A percentile compares a stretch with the other conserved stretches of the same genome.
Conservation (phyloP, 2,888 invertebrate genomes). For the Muscina levida region DNA sequence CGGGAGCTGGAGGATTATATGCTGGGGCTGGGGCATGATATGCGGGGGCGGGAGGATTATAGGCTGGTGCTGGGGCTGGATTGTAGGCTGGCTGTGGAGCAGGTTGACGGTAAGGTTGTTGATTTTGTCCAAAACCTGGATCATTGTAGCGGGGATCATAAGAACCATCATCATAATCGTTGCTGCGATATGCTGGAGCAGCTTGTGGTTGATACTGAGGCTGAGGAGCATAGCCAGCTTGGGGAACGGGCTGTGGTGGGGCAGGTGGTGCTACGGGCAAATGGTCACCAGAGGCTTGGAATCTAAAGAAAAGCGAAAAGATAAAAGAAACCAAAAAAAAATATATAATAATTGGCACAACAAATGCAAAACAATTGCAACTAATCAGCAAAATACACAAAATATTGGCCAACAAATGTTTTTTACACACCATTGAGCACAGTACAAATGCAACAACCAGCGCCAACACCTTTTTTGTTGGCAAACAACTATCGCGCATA, state of each 20-base stretch:
- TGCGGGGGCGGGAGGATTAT: slow-evolving; percentile 73
- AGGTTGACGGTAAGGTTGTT: slow-evolving; percentile 77
- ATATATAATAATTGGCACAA: neutral
- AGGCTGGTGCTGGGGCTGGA: slow-evolving; percentile 77
- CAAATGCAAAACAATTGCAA: too few species aligned
- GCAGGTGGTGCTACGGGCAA: slow-evolving; percentile 85
- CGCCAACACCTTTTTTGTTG: too few species aligned
- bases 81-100: slow-evolving; percentile 79
- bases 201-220: slow-evolving; percentile 80
- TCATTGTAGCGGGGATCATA: slow-evolving; percentile 80
- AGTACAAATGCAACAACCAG: too few species aligned
- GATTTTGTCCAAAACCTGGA: slow-evolving; percentile 76
- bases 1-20: slow-evolving; percentile 77
- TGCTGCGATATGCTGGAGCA: slow-evolving; percentile 77
- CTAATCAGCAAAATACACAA: too few species aligned
- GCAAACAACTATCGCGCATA: too few species aligned
- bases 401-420: too few species aligned
- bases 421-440: too few species aligned
- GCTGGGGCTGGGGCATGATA: slow-evolving; percentile 73
- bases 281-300: slow-evolving; percentile 90
- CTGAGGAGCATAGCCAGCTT: slow-evolving; percentile 81
- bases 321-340: neutral
- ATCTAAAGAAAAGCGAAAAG: slow-evolving; percentile 76
- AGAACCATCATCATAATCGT: slow-evolving; percentile 79
- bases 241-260: slow-evolving; percentile 81